Percentiles rank a stretch among this genome's conserved stretches.
Conservation (phyloP, 2,888 invertebrate genomes). For the Nymphalis polychloros region DNA sequence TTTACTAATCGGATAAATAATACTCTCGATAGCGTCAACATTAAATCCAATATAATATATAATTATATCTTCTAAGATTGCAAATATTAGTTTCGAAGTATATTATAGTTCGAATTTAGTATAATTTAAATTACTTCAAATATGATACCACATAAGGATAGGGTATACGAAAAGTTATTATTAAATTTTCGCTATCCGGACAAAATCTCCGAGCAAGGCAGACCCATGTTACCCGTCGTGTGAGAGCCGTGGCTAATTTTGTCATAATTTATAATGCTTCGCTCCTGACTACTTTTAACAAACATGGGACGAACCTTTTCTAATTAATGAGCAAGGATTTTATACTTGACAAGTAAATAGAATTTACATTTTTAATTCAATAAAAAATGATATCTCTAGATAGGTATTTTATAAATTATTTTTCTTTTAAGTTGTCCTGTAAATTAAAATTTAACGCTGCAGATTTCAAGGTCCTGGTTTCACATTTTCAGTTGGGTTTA, state of each 20-base stretch:
- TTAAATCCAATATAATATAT: neutral
- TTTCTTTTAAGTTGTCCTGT: no score
- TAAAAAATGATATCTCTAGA: neutral
- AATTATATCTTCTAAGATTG: neutral
- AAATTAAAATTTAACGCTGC: no score
- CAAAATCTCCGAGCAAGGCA: constrained; percentile 34
- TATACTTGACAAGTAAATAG: constrained; percentile 14
- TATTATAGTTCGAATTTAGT: neutral
- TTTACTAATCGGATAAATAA: constrained; percentile 44
- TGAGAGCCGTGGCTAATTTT: constrained; percentile 33
- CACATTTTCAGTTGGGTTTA: no score
- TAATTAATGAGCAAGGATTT: constrained; percentile 33
- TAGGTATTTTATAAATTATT: neutral
- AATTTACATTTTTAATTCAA: constrained; percentile 17
- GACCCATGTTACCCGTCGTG: constrained; percentile 34
- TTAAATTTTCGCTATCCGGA: constrained; percentile 40
- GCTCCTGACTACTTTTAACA: constrained; percentile 32
- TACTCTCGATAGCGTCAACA: neutral
- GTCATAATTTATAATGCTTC: constrained; percentile 35
- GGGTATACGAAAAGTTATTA: constrained; percentile 35
- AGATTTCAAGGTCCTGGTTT: no score
- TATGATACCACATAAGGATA: neutral
- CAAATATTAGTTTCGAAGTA: neutral
- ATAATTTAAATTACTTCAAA: neutral
- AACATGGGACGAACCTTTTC: constrained; percentile 32